Evolutionary conservation across 2,888 invertebrate genomes (phyloP).

Genomic region (Drepanosiphum platanoidis): DNA sequence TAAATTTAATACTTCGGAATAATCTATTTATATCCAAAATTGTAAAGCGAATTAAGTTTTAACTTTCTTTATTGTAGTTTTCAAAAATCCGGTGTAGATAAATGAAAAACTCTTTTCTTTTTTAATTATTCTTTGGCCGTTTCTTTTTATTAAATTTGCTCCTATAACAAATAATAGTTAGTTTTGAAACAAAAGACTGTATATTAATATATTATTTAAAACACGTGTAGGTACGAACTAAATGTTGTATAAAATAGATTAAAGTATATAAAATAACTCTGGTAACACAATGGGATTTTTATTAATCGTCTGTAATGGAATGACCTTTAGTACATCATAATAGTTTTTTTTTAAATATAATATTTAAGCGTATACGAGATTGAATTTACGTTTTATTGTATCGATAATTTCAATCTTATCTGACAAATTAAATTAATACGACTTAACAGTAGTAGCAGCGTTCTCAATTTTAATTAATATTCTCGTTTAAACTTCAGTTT

Average conservation of each 20-base stretch:
- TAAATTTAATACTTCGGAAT: background rate
- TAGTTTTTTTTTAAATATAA: background rate
- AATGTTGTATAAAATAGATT: background rate
- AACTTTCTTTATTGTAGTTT: background rate
- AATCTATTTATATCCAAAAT: background rate
- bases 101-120: no score
- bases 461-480: slow-evolving; percentile 10
- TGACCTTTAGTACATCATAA: slow-evolving; percentile 30
- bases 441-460: background rate
- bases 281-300: background rate
- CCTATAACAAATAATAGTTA: background rate
- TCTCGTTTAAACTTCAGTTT: background rate
- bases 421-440: background rate
- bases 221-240: background rate
- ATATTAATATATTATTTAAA: background rate
- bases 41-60: background rate
- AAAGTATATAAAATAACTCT: background rate
- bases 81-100: no score
- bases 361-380: slow-evolving; percentile 2
- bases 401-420: slow-evolving; percentile 42
- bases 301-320: slow-evolving; percentile 22
- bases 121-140: no score
- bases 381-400: slow-evolving; percentile 26
- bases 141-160: background rate
- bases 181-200: background rate